These are phyloP conservation scores for Ambastaia sidthimunki DNA, from an alignment of 2,797 vertebrate species.

Conservation along the genomic window DNA sequence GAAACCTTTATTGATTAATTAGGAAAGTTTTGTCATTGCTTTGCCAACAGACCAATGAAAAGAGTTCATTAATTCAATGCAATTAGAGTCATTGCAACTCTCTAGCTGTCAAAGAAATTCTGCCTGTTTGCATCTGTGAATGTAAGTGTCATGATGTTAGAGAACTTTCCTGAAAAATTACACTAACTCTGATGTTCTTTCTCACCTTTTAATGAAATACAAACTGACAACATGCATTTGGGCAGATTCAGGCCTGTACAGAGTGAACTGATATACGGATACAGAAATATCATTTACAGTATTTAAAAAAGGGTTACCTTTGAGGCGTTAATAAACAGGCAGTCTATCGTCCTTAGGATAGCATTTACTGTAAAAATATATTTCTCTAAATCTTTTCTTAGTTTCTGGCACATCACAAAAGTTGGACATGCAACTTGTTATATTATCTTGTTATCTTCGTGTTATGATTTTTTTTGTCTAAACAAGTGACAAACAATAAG, in stretches of 20 bases:
- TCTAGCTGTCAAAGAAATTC: not conserved
- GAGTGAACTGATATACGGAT: not conserved
- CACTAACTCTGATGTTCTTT: slow-evolving; percentile 1
- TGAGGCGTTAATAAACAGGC: not conserved
- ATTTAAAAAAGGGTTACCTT: not conserved
- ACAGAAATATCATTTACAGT: not conserved
- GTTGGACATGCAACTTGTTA: too few species aligned
- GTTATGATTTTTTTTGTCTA: too few species aligned
- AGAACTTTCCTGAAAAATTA: not conserved
- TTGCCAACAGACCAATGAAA: slow-evolving; percentile 43
- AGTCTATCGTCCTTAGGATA: not conserved
- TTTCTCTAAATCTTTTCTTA: not conserved
- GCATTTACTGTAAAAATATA: not conserved
- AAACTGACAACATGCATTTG: slow-evolving; percentile 12
- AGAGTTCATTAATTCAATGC: slow-evolving; percentile 10
- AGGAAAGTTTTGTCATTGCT: slow-evolving; percentile 19
- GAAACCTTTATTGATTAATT: slow-evolving; percentile 38
- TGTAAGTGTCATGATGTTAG: not conserved
- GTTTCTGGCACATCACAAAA: too few species aligned
- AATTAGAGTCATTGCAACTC: slow-evolving; percentile 14
- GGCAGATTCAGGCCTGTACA: not conserved
- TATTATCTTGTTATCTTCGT: too few species aligned
- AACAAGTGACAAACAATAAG: too few species aligned
- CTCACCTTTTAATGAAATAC: not conserved
- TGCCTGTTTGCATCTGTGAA: not conserved